Evolutionary conservation across 2,888 invertebrate species (phyloP).

Genomic region (Pristionchus arcanus): DNA sequence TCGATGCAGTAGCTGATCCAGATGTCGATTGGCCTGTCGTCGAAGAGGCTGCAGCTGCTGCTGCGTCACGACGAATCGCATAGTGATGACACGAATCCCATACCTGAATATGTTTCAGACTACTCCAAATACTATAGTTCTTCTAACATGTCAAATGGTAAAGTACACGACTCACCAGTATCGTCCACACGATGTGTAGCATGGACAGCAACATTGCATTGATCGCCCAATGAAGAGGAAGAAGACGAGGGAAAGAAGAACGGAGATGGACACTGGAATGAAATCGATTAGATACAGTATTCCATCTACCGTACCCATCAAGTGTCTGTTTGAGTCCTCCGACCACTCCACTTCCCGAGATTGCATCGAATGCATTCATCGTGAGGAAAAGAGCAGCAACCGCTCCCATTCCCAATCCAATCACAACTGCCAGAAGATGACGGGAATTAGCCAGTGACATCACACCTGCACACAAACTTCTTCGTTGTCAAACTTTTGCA

Average conservation of each 20-base stretch:
- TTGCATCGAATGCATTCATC: constrained; percentile 94
- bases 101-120: constrained; percentile 50
- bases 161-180: constrained; percentile 60
- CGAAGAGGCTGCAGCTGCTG: background rate
- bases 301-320: constrained; percentile 48
- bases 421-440: constrained; percentile 90
- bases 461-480: constrained; percentile 25
- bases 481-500: background rate
- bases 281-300: background rate
- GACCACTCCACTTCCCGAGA: constrained; percentile 95
- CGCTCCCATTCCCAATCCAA: constrained; percentile 82
- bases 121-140: background rate
- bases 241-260: constrained; percentile 38
- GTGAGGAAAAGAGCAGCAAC: constrained; percentile 96
- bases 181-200: constrained; percentile 94
- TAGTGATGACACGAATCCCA: constrained; percentile 68
- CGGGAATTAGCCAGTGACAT: constrained; percentile 85
- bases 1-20: background rate
- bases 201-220: constrained; percentile 62
- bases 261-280: background rate
- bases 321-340: constrained; percentile 86
- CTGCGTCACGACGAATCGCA: constrained; percentile 8
- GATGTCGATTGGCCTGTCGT: background rate
- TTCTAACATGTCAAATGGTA: background rate
- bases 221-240: constrained; percentile 64